Conservation (phyloP, 2,113 vertebrate species). For the Microtus ochrogaster region DNA sequence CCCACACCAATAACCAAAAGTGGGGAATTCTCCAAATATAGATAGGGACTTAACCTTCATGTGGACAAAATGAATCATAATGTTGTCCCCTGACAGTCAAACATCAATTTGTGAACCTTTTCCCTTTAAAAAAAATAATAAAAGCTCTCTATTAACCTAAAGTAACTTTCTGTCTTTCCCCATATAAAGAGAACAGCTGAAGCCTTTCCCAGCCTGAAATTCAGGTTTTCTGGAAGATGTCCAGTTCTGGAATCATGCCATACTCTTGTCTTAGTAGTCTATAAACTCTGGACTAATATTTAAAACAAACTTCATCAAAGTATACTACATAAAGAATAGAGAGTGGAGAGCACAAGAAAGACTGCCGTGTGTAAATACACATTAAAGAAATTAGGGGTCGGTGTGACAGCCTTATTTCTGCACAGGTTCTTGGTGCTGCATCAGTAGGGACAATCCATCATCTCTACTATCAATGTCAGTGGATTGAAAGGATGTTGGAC, state of each 20-base stretch:
- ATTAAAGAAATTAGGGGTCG: not conserved
- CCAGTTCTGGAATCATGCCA: conserved; percentile 27
- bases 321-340: not conserved
- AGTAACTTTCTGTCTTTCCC: conserved; percentile 48
- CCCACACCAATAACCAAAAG: not conserved
- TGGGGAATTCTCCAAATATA: conserved; percentile 58
- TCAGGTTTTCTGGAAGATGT: conserved; percentile 44
- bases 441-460: not conserved
- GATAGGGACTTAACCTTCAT: conserved; percentile 37
- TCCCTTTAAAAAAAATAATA: not conserved
- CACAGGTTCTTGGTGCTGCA: not conserved
- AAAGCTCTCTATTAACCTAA: conserved; percentile 25
- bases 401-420: not conserved
- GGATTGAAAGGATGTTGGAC: not conserved
- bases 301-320: conserved; percentile 30
- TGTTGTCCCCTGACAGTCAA: not conserved
- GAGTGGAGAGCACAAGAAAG: not conserved
- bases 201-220: not conserved
- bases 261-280: conserved; percentile 49
- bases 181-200: conserved; percentile 24
- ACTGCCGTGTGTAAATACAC: not conserved
- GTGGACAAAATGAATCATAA: conserved; percentile 52
- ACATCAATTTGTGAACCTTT: conserved; percentile 35
- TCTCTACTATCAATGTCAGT: not conserved
- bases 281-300: conserved; percentile 31